Percentiles rank a stretch among this genome's conserved stretches.
phyloP scores from a whole-genome alignment of 2,113 vertebrate species.

The Gopherus evgoodei region DNA sequence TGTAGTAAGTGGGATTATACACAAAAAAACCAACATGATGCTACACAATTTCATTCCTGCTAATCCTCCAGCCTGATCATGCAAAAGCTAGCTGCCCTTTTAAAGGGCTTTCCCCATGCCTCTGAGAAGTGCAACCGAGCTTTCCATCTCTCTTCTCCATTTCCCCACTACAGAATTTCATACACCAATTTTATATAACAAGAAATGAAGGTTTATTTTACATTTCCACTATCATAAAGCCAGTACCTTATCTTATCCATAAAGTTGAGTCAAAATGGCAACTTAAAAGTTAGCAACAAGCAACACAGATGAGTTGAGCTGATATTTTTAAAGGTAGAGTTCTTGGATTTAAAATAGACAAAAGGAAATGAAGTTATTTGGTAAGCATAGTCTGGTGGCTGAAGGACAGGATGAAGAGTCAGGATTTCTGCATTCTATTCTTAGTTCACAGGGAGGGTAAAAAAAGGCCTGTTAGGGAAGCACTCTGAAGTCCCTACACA shows the following conservation, averaged over 20 bases:
- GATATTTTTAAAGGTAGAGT: neutral
- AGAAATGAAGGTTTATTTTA: neutral
- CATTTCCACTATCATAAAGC: neutral
- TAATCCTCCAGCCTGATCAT: neutral
- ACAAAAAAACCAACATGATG: neutral
- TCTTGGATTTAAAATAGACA: neutral
- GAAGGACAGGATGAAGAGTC: neutral
- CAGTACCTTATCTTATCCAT: neutral
- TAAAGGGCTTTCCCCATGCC: neutral
- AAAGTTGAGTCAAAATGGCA: neutral
- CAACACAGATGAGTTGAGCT: neutral
- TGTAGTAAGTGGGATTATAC: neutral
- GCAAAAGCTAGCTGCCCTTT: fast-evolving
- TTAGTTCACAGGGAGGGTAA: fast-evolving
- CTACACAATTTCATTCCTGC: neutral
- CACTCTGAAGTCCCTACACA: neutral
- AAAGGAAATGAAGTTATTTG: fast-evolving
- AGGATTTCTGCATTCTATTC: fast-evolving
- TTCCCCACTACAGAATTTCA: neutral
- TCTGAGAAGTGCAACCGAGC: neutral
- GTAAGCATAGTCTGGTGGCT: neutral
- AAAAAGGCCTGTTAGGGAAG: neutral
- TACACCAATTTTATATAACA: fast-evolving
- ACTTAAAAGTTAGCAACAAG: neutral
- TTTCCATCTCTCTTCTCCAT: neutral